Evolutionary conservation across 2,113 vertebrate species (phyloP), one percentile per base, ranked within the genome.

Genomic region (Oreochromis niloticus): DNA sequence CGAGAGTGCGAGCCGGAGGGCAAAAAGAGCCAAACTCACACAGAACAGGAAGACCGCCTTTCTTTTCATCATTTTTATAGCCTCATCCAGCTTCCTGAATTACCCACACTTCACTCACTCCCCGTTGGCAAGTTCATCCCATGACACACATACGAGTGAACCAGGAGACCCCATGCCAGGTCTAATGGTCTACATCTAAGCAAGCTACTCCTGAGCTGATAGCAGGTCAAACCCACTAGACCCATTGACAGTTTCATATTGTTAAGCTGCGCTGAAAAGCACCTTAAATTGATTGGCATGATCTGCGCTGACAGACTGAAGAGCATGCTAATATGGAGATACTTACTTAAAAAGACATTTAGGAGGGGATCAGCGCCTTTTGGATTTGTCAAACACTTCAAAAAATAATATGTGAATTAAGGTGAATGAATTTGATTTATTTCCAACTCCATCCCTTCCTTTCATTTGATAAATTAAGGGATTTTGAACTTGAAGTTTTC

Each of bases 41-140:
- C 27, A 63, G 88, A 81, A 89, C 82, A 93, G 94, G 89, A 94
- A 94, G 92, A 88, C 81, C 9, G 88, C 91, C 87, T 95, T 92
- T 93, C 95, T 94, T 96, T 96, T 96, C 94, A 96, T 96, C 95
- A 94, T 95, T 93, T 96, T 96, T 94, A 96, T 86, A 92, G 94
- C 86, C 80, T 79, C 50, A 88, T 82, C 85, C 86, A 56, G 87
- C 92, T 95, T 96, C 94, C 95, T 96, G 94, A 91, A 91, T 92
- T 93, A 90, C 91, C 84, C 66, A 1, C 82, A 71, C 85, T 90
- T 68, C 54, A 32, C 90, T 88, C 66, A 22, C 88, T 89, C 92
- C 93, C 93, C 56, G 75, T 90, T 81, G 91, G 52, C 90, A 92
- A 83, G 68, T 56, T 85, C 88, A 82, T 86, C 79, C 84, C 63